Evolutionary conservation across 2,888 invertebrate genomes (phyloP), one percentile per base, ranked within the genome.

Genomic region (Cataglyphis livida): DNA sequence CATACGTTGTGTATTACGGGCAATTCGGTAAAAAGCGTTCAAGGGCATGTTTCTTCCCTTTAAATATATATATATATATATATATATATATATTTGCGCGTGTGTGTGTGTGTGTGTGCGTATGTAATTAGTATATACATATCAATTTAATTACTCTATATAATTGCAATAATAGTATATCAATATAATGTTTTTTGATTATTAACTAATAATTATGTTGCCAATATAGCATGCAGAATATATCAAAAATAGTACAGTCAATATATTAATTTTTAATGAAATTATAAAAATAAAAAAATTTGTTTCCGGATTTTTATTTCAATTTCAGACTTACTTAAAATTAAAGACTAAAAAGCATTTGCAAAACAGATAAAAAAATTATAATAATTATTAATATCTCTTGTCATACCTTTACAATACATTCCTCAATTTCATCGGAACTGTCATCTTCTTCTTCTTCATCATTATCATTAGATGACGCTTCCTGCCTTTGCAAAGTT

Each of bases 1-100:
- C 96, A 98, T 96, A 5, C 96, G 96, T 95, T 97, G 96, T 0
- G 97, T 97, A 91, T 98, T 98, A 41, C 98, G 95, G 0, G 98
- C 98, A 79, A 97, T 97, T 71, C 98, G 96, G 92, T 96, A 97
- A 93, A 98, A 98, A 28, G 97, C 96, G 92, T 97, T 97, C 74
- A 98, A 94, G 0, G 98, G 97, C 96, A 97, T 98, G 88, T 97
- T 97, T 88, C 97, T 96, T 18, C 98, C 96, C 96, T 93, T 71
- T 78, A 44, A 48, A 71, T 95, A 92, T 59, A 12, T 10, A 62
- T 32, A 48, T 35, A 48, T 1, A 65, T 21, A 62, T 38, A 15
- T 10, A 21, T 9, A 54, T 15, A 54, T 3, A 15, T 48, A 5
- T 21, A 51, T 35, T 0, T 25, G 25, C 1, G 25, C 1, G 25